Percentiles rank a stretch among this genome's conserved stretches.
Evolutionary conservation across 2,888 invertebrate species (phyloP).

Genomic region (Stratiomys singularior): DNA sequence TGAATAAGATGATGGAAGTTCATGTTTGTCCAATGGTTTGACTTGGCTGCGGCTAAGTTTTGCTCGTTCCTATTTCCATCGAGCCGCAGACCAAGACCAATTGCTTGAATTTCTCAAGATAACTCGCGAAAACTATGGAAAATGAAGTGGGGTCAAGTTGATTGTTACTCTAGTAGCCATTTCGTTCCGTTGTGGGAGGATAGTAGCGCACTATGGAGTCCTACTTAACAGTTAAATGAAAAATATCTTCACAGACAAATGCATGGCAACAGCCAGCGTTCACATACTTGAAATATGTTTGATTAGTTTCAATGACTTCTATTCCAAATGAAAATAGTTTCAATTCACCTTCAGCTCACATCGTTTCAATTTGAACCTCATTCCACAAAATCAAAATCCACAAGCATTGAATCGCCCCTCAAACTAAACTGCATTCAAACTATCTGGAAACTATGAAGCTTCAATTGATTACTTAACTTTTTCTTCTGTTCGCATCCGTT

Average conservation of each 20-base stretch:
- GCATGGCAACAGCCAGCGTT: too few relatives aligned
- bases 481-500: too few relatives aligned
- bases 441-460: too few relatives aligned
- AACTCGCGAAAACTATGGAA: neutral
- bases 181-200: neutral
- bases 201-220: neutral
- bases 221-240: neutral
- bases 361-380: too few relatives aligned
- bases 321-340: too few relatives aligned
- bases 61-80: neutral
- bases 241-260: neutral
- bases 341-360: too few relatives aligned
- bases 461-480: too few relatives aligned
- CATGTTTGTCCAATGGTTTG: neutral
- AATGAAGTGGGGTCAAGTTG: conserved; percentile 1
- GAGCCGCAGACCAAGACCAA: neutral
- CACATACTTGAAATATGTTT: too few relatives aligned
- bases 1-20: neutral
- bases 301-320: too few relatives aligned
- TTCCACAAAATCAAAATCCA: too few relatives aligned
- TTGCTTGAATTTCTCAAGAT: neutral
- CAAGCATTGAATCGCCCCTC: too few relatives aligned
- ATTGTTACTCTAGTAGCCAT: neutral
- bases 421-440: too few relatives aligned
- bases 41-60: neutral